Conservation (phyloP, 2,888 invertebrate species). For the Drosophila anomelani region DNA sequence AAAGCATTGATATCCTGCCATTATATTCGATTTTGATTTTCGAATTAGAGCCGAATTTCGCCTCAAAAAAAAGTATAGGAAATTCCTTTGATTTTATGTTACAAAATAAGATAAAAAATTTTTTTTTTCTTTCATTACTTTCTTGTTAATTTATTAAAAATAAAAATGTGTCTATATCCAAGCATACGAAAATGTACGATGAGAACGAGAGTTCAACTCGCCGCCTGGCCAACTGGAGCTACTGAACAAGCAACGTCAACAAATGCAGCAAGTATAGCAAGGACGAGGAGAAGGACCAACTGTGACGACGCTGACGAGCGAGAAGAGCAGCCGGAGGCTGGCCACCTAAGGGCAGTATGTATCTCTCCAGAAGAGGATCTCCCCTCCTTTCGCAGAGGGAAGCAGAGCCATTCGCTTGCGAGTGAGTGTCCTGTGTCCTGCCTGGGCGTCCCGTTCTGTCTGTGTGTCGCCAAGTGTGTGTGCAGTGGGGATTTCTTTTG, state of each 20-base stretch:
- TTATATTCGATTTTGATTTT: background rate
- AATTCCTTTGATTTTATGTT: background rate
- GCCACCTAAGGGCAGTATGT: constrained; percentile 58
- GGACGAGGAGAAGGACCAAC: constrained; percentile 21
- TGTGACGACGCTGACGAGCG: constrained; percentile 73
- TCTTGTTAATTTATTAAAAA: constrained; percentile 3
- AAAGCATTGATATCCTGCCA: too few relatives aligned
- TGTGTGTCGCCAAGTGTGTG: constrained; percentile 53
- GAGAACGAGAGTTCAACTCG: constrained; percentile 60
- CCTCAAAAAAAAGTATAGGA: background rate
- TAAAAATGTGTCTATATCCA: constrained; percentile 3
- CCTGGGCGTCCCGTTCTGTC: constrained; percentile 25
- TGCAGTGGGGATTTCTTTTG: constrained; percentile 77
- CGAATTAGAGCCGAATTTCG: background rate
- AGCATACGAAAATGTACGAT: constrained; percentile 62
- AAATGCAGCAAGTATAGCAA: constrained; percentile 2
- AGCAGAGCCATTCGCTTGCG: constrained; percentile 34
- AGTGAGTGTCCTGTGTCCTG: constrained; percentile 37
- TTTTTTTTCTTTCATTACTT: background rate
- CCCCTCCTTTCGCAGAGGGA: constrained; percentile 1
- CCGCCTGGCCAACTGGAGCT: constrained; percentile 53
- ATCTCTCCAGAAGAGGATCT: constrained; percentile 48
- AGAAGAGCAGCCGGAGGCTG: constrained; percentile 47
- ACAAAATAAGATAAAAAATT: background rate
- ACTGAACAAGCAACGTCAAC: background rate